These are phyloP conservation scores for Lytechinus pictus DNA, from an alignment of 35 echinoderm and acorn worm species.

Conservation along the genomic window DNA sequence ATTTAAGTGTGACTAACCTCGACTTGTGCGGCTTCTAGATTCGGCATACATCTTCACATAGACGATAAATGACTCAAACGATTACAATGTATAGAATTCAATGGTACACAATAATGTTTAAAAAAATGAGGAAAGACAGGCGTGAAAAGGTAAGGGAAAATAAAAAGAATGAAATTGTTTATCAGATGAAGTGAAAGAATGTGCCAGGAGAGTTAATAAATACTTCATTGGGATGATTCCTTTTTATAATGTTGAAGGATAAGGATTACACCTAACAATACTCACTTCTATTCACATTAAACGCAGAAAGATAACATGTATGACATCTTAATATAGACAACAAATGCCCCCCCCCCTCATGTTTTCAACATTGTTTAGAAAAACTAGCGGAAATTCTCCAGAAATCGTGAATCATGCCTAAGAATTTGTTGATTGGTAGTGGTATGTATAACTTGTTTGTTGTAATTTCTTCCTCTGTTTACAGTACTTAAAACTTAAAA, in stretches of 20 bases:
- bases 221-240: background rate
- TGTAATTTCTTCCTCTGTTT: no score
- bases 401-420: no score
- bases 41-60: background rate
- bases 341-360: no score
- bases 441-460: background rate
- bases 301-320: background rate
- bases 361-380: no score
- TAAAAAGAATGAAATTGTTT: background rate
- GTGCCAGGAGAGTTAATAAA: background rate
- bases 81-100: background rate
- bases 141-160: background rate
- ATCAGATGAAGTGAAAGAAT: background rate
- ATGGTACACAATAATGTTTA: background rate
- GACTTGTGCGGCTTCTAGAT: background rate
- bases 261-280: background rate
- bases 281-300: background rate
- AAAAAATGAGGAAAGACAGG: background rate
- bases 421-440: background rate
- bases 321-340: no score
- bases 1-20: background rate
- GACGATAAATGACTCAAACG: background rate
- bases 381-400: no score
- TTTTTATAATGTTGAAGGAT: background rate
- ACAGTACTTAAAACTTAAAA: no score